Conservation (phyloP, 64 coral and sea anemone species). For the Dendronephthya gigantea region DNA sequence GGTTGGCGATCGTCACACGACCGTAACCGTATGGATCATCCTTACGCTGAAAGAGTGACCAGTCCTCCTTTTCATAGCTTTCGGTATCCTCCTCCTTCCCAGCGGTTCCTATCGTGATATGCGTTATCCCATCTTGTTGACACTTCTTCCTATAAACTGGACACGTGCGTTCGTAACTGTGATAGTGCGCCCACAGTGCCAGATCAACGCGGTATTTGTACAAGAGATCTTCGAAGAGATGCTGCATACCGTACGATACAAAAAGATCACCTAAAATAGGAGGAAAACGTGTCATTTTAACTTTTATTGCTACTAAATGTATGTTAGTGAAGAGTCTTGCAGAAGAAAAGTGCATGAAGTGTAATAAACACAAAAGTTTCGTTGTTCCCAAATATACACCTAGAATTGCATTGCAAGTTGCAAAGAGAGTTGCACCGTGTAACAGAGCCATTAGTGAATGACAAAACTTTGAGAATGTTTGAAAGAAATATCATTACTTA, state of each 20-base stretch:
- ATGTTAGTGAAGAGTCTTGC: no score
- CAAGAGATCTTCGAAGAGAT: constrained; percentile 71
- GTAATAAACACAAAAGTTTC: no score
- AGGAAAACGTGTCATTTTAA: no score
- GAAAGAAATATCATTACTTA: neutral
- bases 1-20: constrained; percentile 57
- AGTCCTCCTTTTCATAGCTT: constrained; percentile 33
- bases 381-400: no score
- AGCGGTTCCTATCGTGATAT: constrained; percentile 74
- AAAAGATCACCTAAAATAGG: constrained; percentile 55
- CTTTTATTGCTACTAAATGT: no score
- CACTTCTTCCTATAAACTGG: constrained; percentile 56
- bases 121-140: constrained; percentile 46
- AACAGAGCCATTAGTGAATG: no score
- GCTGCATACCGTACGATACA: constrained; percentile 63
- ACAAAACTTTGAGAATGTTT: no score
- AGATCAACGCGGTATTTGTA: constrained; percentile 82
- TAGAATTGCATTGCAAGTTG: no score
- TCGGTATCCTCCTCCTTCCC: constrained; percentile 39
- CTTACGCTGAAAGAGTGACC: constrained; percentile 58
- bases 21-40: constrained; percentile 66
- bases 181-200: constrained; percentile 91
- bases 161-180: constrained; percentile 95
- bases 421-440: no score
- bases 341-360: no score